A percentile compares a stretch with the other conserved stretches of the same genome.
Conservation (phyloP, 2,888 invertebrate species). For the Halictus ligatus region DNA sequence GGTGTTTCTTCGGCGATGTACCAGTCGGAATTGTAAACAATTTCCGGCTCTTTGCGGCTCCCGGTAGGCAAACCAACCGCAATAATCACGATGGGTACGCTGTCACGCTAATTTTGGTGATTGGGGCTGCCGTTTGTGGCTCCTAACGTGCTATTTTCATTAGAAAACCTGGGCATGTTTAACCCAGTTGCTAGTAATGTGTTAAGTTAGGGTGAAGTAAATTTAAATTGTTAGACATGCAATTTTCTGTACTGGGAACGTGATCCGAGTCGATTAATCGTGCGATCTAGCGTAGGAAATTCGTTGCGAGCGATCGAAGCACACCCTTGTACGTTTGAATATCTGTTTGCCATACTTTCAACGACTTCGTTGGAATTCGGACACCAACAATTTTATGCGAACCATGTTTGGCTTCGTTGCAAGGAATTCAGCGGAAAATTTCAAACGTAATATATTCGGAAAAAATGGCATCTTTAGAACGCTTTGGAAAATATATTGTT, state of each 20-base stretch:
- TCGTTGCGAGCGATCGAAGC: no score
- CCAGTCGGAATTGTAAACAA: constrained; percentile 43
- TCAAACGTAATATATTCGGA: no score
- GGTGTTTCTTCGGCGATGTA: background rate
- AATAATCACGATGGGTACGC: background rate
- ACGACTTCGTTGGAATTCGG: no score
- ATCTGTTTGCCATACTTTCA: no score
- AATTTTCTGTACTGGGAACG: no score
- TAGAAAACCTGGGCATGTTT: background rate
- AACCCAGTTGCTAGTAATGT: no score
- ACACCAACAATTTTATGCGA: no score
- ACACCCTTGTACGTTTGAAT: no score
- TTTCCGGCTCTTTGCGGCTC: constrained; percentile 26
- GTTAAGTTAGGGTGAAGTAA: background rate
- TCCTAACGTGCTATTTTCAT: background rate
- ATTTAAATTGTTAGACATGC: background rate
- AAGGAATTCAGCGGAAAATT: no score
- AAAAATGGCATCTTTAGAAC: background rate
- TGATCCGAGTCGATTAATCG: no score
- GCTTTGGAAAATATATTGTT: background rate
- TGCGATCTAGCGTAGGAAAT: no score
- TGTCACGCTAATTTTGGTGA: background rate
- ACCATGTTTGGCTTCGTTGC: no score
- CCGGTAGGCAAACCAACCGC: constrained; percentile 20
- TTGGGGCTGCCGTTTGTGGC: background rate